Percentiles rank a stretch among this genome's conserved stretches.
Evolutionary conservation across 2,888 invertebrate genomes (phyloP).

Genomic region (Caenorhabditis angaria): DNA sequence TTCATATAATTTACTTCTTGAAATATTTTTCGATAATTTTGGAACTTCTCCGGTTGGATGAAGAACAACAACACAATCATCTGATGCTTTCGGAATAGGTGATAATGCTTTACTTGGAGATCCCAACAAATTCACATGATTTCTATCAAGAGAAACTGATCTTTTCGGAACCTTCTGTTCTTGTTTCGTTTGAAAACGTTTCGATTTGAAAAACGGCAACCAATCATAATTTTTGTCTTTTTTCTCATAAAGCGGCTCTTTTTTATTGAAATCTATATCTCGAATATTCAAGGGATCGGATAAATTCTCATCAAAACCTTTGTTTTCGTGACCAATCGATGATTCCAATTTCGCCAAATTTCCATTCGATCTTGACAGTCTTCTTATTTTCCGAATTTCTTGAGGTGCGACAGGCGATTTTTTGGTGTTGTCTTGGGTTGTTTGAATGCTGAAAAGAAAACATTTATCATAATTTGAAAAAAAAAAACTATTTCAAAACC

Average conservation of each 20-base stretch:
- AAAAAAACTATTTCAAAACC: conserved; percentile 12
- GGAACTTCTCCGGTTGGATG: conserved; percentile 22
- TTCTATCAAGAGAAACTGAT: conserved; percentile 31
- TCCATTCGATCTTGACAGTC: conserved; percentile 37
- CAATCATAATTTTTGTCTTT: conserved; percentile 38
- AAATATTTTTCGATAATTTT: not conserved
- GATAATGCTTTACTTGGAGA: no score
- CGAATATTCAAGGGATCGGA: conserved; percentile 8
- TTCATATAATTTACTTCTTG: conserved; percentile 32
- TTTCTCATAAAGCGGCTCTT: conserved; percentile 19
- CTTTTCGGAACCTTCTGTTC: conserved; percentile 1
- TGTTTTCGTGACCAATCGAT: conserved; percentile 23
- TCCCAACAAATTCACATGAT: conserved; percentile 9
- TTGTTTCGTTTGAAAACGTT: conserved; percentile 17
- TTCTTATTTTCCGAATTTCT: not conserved
- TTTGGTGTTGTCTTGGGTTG: conserved; percentile 9
- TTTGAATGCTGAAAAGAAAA: conserved; percentile 10
- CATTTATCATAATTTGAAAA: conserved; percentile 5
- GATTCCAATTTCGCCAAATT: conserved; percentile 17
- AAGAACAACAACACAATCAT: conserved; percentile 13
- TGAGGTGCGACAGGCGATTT: not conserved
- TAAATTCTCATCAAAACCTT: conserved; percentile 26
- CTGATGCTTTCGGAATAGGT: not conserved
- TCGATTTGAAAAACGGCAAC: conserved; percentile 39
- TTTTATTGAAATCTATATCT: conserved; percentile 18